Conservation (phyloP, 2,113 vertebrate species). For the Lagenorhynchus albirostris region DNA sequence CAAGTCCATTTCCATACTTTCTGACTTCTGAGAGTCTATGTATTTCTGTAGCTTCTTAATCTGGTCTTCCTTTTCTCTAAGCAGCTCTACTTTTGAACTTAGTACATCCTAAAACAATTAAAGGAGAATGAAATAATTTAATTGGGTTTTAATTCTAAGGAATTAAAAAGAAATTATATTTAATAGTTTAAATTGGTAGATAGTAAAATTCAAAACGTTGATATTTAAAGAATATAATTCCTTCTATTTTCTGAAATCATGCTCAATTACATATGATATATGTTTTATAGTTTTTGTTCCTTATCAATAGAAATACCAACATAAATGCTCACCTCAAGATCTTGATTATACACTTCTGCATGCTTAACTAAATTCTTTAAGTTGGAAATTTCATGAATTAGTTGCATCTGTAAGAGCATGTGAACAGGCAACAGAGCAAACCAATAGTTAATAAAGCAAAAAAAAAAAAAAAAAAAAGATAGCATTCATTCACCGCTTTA, state of each 20-base stretch:
- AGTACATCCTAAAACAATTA: constrained; percentile 82
- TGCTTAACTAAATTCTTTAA: constrained; percentile 85
- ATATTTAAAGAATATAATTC: neutral
- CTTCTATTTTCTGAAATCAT: neutral
- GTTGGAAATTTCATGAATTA: constrained; percentile 86
- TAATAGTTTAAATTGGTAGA: neutral
- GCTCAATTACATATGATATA: neutral
- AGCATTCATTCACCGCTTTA: constrained; percentile 62
- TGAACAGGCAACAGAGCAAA: constrained; percentile 71
- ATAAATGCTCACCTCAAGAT: constrained; percentile 87
- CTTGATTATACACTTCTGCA: constrained; percentile 82
- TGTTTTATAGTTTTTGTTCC: constrained; percentile 35
- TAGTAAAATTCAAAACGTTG: neutral
- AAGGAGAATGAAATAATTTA: constrained; percentile 18
- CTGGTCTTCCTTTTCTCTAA: constrained; percentile 85
- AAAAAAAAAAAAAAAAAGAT: constrained; percentile 70
- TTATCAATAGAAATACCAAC: constrained; percentile 40
- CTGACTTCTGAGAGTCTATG: constrained; percentile 75
- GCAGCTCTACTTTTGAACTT: constrained; percentile 78
- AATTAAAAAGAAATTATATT: neutral
- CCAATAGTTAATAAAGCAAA: constrained; percentile 72
- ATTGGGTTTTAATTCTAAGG: neutral
- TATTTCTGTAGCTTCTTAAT: constrained; percentile 81
- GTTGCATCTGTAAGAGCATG: constrained; percentile 84
- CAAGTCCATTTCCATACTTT: constrained; percentile 41